Base-by-base conservation (phyloP, 1,140 invertebrate species). In the Muscidifurax raptorellus region DNA sequence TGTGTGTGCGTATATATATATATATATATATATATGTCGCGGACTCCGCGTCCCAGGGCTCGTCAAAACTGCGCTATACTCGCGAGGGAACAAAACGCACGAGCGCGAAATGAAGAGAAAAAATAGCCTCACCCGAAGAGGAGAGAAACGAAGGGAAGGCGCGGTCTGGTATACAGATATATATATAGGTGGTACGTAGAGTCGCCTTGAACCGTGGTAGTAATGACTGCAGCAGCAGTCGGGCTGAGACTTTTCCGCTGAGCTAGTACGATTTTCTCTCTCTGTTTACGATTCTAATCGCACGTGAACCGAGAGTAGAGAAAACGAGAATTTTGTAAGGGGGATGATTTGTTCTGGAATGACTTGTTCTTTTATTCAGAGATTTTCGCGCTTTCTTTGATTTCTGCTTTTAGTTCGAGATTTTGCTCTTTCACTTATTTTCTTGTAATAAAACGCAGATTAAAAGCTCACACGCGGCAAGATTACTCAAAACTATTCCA, bases 131-230 rank as follows among this genome's bases (percentile, higher is more conserved):
- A 28, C 25, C 66, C 25, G 66, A 69, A 69, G 22, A 69, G 28
- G 18, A n/a, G 40, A 44, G 32, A 82, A 40, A 9, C 52, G 44
- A 59, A 25, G 72, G 72, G 7, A 64, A 66, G 66, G 75, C 75
- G 27, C 32, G 59, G 74, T 82, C 18, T 25, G 18, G 32, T 18
- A n/a, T 59, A 59, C n/a, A 59, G 18, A 22, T 59, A 59, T 4
- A 59, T 22, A 15, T 59, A 59, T 59, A n/a, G 5, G n/a, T 5
- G 18, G 5, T 59, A 59, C 18, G 52, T 59, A 25, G 22, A 83
- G 15, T 84, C 59, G 59, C 81, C 76, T 84, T 84, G 75, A 84
- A 80, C 77, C 18, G 30, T 5, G 25, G 28, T 74, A 76, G 74
- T 84, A 74, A 80, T 72, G 32, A 84, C 64, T 67, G 64, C 32